phyloP scores from a whole-genome alignment of 1,140 invertebrate species.

The Myzus persicae region DNA sequence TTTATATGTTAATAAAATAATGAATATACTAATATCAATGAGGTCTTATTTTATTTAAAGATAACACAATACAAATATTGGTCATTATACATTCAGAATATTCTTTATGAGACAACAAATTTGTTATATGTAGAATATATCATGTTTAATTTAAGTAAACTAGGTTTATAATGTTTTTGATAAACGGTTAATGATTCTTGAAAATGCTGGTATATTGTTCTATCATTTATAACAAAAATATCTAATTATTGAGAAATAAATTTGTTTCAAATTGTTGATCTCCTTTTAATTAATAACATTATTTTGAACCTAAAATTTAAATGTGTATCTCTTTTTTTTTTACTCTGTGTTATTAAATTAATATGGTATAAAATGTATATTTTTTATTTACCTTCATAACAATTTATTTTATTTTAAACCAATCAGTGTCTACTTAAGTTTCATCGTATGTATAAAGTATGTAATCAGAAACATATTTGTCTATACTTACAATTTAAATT shows the following conservation, averaged over 20 bases:
- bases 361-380: not conserved
- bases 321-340: not conserved
- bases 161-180: not conserved
- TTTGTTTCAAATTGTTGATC: not conserved
- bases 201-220: not conserved
- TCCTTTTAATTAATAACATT: not conserved
- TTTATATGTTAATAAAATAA: not conserved
- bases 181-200: not conserved
- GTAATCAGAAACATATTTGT: not conserved
- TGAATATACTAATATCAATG: not conserved
- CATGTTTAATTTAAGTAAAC: not conserved
- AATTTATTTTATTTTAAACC: slow-evolving; percentile 35
- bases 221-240: not conserved
- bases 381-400: not conserved
- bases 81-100: not conserved
- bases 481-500: not conserved
- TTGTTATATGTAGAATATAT: not conserved
- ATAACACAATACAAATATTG: not conserved
- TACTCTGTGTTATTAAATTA: not conserved
- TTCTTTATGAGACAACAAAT: not conserved
- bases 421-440: slow-evolving; percentile 37
- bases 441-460: not conserved
- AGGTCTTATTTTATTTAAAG: not conserved
- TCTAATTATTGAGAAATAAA: not conserved
- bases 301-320: not conserved